Evolutionary conservation across 2,888 invertebrate genomes (phyloP).

Genomic region (Trissoscelio sp.): DNA sequence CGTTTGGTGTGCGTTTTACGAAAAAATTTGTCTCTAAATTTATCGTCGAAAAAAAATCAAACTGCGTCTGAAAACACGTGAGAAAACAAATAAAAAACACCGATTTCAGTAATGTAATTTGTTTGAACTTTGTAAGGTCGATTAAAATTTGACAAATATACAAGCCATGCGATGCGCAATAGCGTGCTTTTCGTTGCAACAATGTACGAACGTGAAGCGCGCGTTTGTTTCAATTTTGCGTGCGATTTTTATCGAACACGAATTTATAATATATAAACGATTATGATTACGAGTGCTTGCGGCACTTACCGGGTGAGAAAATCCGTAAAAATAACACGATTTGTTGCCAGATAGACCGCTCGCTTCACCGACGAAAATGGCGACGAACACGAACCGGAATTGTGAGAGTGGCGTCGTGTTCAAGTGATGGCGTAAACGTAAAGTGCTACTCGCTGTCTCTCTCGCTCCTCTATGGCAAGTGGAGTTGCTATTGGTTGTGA

Average conservation of each 20-base stretch:
- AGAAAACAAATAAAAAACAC: background rate
- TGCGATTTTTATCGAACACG: background rate
- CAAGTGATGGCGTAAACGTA: background rate
- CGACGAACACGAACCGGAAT: conserved; percentile 44
- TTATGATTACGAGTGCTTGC: background rate
- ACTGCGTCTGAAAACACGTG: no score
- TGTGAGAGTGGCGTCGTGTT: conserved; percentile 58
- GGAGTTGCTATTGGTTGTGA: no score
- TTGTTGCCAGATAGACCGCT: conserved; percentile 22
- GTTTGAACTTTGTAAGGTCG: background rate
- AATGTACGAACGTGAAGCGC: background rate
- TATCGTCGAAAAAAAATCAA: background rate
- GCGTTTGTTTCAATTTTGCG: background rate
- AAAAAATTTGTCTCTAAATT: background rate
- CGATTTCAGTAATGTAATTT: background rate
- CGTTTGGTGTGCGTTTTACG: background rate
- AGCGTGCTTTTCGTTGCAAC: conserved; percentile 54
- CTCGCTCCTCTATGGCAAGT: no score
- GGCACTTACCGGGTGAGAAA: conserved; percentile 38
- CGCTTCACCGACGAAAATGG: conserved; percentile 60
- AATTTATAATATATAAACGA: background rate
- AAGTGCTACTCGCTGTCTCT: no score
- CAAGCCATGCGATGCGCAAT: conserved; percentile 52
- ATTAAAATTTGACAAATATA: conserved; percentile 11
- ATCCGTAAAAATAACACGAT: conserved; percentile 31